These are phyloP conservation scores for Scaptomyza montana DNA, from an alignment of 1,140 invertebrate genomes.

Conservation along the genomic window DNA sequence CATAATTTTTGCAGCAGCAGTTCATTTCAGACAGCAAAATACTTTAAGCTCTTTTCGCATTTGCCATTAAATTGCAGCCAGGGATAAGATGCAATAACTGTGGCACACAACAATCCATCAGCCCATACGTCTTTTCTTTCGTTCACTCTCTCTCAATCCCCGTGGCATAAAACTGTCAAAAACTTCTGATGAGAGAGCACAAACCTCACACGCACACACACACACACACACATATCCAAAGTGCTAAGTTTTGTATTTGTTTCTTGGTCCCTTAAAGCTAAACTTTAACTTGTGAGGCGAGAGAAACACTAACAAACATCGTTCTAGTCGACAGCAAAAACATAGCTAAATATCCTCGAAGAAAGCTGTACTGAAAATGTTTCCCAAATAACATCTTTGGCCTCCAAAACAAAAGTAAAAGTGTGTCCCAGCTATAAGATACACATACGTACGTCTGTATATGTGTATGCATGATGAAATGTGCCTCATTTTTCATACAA, in stretches of 20 bases:
- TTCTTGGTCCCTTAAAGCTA: constrained; percentile 31
- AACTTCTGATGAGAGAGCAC: constrained; percentile 44
- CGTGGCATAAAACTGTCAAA: constrained; percentile 68
- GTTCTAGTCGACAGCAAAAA: constrained; percentile 16
- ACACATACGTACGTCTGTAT: neutral
- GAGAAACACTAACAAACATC: no score
- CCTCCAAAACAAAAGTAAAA: constrained; percentile 59
- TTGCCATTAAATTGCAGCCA: constrained; percentile 25
- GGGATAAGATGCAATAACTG: constrained; percentile 22
- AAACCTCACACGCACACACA: constrained; percentile 37
- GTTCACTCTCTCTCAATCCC: constrained; percentile 16
- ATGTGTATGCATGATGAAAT: constrained; percentile 61
- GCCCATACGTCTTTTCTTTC: neutral
- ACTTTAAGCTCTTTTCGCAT: constrained; percentile 57
- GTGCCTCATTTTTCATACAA: constrained; percentile 54
- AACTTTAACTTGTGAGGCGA: constrained; percentile 24
- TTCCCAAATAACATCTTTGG: constrained; percentile 50
- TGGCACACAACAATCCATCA: constrained; percentile 62
- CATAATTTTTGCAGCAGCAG: constrained; percentile 61
- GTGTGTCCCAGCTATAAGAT: constrained; percentile 16
- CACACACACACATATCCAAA: neutral
- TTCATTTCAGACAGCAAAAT: constrained; percentile 28
- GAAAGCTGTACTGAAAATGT: constrained; percentile 65
- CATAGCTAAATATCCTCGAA: constrained; percentile 65
- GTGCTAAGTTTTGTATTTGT: neutral